These are phyloP conservation scores for Eciton burchellii DNA, from an alignment of 1,140 invertebrate genomes.

Conservation along the genomic window DNA sequence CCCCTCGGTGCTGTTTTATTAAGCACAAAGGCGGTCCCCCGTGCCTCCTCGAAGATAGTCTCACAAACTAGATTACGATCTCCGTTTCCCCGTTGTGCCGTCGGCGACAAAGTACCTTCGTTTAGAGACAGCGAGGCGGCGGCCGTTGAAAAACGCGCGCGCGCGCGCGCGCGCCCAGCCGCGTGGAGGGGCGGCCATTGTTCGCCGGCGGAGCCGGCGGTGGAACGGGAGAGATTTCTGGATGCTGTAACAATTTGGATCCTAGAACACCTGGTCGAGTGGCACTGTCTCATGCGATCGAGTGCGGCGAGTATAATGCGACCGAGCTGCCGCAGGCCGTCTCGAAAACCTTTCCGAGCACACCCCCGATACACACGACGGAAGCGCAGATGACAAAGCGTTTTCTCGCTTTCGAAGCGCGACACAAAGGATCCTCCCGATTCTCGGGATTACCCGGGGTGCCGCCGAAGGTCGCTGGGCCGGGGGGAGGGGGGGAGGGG, in stretches of 20 bases:
- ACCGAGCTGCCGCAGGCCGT: constrained; percentile 29
- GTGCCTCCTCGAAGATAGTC: constrained; percentile 48
- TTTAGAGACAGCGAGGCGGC: constrained; percentile 63
- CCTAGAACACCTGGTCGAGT: constrained; percentile 81
- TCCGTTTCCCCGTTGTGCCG: constrained; percentile 48
- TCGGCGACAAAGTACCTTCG: constrained; percentile 71
- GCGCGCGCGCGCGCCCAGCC: constrained; percentile 43
- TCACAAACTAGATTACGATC: constrained; percentile 71
- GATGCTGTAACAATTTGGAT: constrained; percentile 79
- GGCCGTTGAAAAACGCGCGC: constrained; percentile 36
- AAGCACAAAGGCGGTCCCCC: constrained; percentile 60
- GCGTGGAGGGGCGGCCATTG: constrained; percentile 70
- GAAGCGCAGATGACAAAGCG: constrained; percentile 83
- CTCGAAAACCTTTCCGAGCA: constrained; percentile 63
- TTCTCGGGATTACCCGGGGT: constrained; percentile 75
- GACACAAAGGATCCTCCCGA: constrained; percentile 75
- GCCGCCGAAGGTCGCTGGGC: constrained; percentile 23
- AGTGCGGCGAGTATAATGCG: constrained; percentile 72
- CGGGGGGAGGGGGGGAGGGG: constrained; percentile 32
- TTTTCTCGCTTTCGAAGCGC: constrained; percentile 71
- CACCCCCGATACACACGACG: constrained; percentile 79
- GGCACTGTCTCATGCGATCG: constrained; percentile 69
- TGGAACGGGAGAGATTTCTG: constrained; percentile 76
- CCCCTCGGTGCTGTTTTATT: constrained; percentile 41
- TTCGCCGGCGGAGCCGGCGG: constrained; percentile 67